These are phyloP conservation scores for Cylas formicarius DNA, from an alignment of 1,140 invertebrate genomes.

Conservation along the genomic window DNA sequence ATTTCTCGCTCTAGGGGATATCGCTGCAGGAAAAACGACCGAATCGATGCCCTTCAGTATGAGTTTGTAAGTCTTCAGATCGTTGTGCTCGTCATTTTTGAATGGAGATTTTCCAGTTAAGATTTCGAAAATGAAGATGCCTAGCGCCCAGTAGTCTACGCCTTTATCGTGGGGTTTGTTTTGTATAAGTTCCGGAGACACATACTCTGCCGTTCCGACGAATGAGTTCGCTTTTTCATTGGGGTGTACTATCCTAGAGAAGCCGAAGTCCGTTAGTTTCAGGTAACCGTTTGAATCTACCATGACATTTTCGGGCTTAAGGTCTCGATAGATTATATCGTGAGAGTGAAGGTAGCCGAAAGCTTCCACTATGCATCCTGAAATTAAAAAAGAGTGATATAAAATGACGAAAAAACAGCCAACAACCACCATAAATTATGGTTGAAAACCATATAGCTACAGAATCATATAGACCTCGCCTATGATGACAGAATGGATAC, in stretches of 20 bases:
- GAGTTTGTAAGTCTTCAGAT: slow-evolving; percentile 96
- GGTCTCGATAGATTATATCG: slow-evolving; percentile 86
- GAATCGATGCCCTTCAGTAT: slow-evolving; percentile 88
- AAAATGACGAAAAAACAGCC: slow-evolving; percentile 85
- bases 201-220: slow-evolving; percentile 90
- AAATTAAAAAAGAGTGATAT: slow-evolving; percentile 51
- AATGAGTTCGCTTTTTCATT: slow-evolving; percentile 93
- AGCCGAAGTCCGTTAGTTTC: slow-evolving; percentile 98
- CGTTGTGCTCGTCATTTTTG: slow-evolving; percentile 70
- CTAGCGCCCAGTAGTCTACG: slow-evolving; percentile 93
- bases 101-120: slow-evolving; percentile 92
- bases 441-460: no score
- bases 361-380: slow-evolving; percentile 86
- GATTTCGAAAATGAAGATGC: slow-evolving; percentile 87
- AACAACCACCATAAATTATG: no score
- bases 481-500: no score
- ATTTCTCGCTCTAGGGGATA: slow-evolving; percentile 70
- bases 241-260: slow-evolving; percentile 78
- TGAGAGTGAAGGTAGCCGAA: slow-evolving; percentile 82
- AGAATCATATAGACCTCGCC: no score
- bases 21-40: slow-evolving; percentile 72
- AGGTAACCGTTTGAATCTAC: slow-evolving; percentile 81
- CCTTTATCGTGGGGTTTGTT: slow-evolving; percentile 86
- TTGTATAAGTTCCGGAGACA: slow-evolving; percentile 91
- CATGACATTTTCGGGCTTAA: slow-evolving; percentile 94